A percentile compares a stretch with the other conserved stretches of the same genome.
phyloP scores from a whole-genome alignment of 37 sponge, comb jelly and placozoan species.

The Halichondria panicea region DNA sequence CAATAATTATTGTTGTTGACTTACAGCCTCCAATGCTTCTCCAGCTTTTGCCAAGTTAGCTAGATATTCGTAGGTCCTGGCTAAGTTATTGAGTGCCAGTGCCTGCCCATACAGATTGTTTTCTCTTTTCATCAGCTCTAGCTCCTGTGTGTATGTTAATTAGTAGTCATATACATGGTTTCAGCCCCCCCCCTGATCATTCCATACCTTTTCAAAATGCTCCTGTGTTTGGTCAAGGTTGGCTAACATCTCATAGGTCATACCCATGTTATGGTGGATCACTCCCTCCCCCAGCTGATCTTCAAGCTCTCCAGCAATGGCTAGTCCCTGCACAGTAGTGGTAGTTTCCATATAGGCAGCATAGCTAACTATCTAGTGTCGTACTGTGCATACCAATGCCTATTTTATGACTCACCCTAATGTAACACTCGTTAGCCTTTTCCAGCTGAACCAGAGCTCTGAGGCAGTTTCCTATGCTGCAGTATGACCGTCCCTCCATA shows the following conservation, averaged over 20 bases:
- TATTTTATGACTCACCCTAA: constrained; percentile 34
- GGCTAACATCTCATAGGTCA: constrained; percentile 68
- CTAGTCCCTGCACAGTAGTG: constrained; percentile 30
- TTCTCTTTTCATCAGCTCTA: constrained; percentile 37
- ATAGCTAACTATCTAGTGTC: no score
- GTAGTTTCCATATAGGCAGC: background rate
- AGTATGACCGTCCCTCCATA: constrained; percentile 67
- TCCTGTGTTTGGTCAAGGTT: constrained; percentile 60
- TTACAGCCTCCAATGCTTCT: constrained; percentile 59
- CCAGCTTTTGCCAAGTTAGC: constrained; percentile 51
- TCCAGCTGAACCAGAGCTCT: constrained; percentile 75
- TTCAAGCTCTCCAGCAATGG: constrained; percentile 65
- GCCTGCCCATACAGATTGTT: constrained; percentile 57
- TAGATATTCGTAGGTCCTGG: constrained; percentile 56
- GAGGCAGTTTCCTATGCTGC: constrained; percentile 89
- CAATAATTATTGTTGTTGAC: no score
- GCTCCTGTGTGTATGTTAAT: constrained; percentile 24
- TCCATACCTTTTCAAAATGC: constrained; percentile 61
- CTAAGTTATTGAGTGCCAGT: constrained; percentile 68
- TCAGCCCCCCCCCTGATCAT: background rate
- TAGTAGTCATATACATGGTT: background rate
- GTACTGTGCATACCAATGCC: background rate
- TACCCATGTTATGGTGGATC: constrained; percentile 65
- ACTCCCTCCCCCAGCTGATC: constrained; percentile 71
- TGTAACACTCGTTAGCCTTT: constrained; percentile 83